Percentiles rank a stretch among this genome's conserved stretches.
Conservation (phyloP, 2,888 invertebrate species). For the Andricus quercusramuli region DNA sequence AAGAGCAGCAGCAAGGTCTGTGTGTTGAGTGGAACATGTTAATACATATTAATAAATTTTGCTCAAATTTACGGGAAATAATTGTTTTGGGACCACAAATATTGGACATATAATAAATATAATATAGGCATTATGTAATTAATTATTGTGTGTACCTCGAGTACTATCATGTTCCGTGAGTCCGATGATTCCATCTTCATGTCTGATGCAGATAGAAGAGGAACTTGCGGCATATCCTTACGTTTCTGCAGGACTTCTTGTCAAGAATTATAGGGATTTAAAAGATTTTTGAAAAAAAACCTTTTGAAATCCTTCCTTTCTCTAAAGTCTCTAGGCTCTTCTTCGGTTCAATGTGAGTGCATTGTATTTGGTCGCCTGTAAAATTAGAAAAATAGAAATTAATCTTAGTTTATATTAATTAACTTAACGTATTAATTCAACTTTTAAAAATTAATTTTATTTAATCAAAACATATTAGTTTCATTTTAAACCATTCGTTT, state of each 20-base stretch:
- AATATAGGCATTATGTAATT: background rate
- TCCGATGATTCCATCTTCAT: slow-evolving; percentile 47
- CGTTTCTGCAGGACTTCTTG: slow-evolving; percentile 44
- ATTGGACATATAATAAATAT: no score
- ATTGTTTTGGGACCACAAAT: no score
- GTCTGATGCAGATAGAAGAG: slow-evolving; percentile 58
- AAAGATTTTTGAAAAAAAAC: slow-evolving; percentile 52
- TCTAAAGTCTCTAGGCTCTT: slow-evolving; percentile 50
- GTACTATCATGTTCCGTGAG: slow-evolving; percentile 62
- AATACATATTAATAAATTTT: no score
- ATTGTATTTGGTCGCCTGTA: slow-evolving; percentile 60
- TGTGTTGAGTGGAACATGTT: no score
- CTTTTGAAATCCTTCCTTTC: slow-evolving; percentile 55
- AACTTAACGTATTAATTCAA: no score
- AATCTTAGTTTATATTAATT: no score
- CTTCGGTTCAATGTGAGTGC: slow-evolving; percentile 54
- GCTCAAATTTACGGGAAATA: no score
- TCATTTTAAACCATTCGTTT: background rate
- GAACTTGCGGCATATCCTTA: slow-evolving; percentile 63
- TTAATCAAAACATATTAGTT: background rate
- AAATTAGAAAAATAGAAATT: slow-evolving; percentile 24
- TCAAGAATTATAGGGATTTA: slow-evolving; percentile 40
- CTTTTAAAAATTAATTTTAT: no score
- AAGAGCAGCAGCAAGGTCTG: no score
- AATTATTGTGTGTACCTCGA: slow-evolving; percentile 65